Conservation (phyloP, 2,113 vertebrate genomes). For the Malaclemys terrapin region DNA sequence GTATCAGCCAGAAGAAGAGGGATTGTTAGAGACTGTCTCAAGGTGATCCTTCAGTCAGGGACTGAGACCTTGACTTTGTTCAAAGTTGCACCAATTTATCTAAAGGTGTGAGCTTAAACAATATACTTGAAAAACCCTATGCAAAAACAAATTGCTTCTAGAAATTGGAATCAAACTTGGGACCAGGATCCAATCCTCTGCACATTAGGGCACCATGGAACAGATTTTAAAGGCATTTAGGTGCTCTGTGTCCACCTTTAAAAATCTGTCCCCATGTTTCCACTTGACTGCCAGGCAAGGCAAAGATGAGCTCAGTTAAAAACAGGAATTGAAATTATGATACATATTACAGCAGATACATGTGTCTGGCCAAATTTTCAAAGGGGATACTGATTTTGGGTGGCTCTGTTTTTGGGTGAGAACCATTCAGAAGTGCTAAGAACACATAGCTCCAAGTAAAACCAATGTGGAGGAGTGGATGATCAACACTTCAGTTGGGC, state of each 20-base stretch:
- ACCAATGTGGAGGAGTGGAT: neutral
- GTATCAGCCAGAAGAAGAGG: neutral
- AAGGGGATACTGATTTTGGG: neutral
- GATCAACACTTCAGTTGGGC: neutral
- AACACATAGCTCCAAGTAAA: neutral
- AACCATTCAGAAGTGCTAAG: neutral
- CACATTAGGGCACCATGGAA: neutral
- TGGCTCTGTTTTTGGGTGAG: neutral
- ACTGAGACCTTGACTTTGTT: neutral
- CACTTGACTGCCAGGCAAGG: neutral
- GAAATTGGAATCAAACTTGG: neutral
- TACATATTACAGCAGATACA: neutral
- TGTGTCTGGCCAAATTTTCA: neutral
- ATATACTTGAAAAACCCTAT: neutral
- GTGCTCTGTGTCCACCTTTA: neutral
- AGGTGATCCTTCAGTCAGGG: neutral
- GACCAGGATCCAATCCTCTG: constrained; percentile 4
- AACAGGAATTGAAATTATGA: neutral
- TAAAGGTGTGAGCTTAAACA: neutral
- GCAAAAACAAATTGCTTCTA: constrained; percentile 1
- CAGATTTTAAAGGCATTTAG: neutral
- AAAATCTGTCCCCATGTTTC: neutral
- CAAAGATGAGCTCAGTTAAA: neutral
- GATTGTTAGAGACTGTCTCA: rapidly evolving
- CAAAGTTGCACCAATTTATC: neutral